Evolutionary conservation across 2,888 invertebrate species (phyloP).

Genomic region (Quadroppia sp.): DNA sequence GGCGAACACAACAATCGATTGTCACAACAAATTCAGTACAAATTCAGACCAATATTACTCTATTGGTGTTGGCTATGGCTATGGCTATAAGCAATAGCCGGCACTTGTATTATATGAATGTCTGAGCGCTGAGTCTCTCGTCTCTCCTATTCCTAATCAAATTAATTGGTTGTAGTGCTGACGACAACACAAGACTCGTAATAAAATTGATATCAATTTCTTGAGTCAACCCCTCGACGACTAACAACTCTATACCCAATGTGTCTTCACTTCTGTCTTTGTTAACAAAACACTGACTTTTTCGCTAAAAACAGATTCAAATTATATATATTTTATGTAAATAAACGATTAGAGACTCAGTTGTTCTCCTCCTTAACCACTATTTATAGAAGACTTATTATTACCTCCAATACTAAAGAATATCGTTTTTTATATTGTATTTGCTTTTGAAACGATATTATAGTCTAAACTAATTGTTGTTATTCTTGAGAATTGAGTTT

Average conservation of each 20-base stretch:
- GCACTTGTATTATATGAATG: not conserved
- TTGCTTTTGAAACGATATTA: too few species aligned
- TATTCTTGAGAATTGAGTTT: too few species aligned
- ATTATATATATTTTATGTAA: not conserved
- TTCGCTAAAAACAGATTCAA: not conserved
- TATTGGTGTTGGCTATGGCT: not conserved
- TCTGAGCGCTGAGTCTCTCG: not conserved
- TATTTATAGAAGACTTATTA: too few species aligned
- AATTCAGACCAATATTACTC: not conserved
- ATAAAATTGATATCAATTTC: slow-evolving; percentile 19
- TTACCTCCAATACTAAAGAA: too few species aligned
- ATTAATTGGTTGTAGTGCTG: slow-evolving; percentile 14
- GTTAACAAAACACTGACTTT: too few species aligned
- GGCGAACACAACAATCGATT: not conserved
- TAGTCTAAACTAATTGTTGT: too few species aligned
- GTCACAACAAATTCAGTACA: slow-evolving; percentile 11
- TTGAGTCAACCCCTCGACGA: not conserved
- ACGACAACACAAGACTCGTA: slow-evolving; percentile 7
- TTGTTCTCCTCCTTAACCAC: not conserved
- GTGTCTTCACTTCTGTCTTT: too few species aligned
- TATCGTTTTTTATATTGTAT: too few species aligned
- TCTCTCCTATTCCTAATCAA: not conserved
- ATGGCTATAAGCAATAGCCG: not conserved
- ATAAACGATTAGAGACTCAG: not conserved
- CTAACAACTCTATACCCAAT: not conserved